Conservation (phyloP, 2,797 vertebrate species). For the Cuculus canorus region DNA sequence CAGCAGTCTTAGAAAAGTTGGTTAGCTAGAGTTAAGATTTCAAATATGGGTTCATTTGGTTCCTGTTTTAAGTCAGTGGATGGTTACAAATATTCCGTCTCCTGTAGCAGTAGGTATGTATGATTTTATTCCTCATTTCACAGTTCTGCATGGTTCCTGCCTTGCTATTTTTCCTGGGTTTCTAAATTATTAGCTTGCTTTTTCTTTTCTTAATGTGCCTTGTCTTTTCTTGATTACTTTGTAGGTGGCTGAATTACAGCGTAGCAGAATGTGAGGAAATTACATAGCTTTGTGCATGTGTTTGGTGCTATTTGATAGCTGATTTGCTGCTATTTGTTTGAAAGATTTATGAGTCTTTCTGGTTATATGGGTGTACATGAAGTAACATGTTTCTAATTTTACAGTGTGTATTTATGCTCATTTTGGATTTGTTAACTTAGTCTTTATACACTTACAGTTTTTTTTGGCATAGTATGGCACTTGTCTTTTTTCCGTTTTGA, state of each 20-base stretch:
- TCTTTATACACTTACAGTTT: background rate
- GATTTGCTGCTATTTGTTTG: background rate
- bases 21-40: background rate
- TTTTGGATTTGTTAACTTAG: background rate
- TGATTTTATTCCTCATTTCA: background rate
- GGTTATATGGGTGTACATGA: background rate
- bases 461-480: background rate
- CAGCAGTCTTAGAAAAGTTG: background rate
- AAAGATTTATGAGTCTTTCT: background rate
- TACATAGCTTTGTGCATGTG: background rate
- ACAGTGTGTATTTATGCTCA: background rate
- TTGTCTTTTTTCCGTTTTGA: background rate
- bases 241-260: background rate
- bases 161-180: background rate
- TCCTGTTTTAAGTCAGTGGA: background rate
- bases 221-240: background rate
- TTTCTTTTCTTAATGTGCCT: background rate
- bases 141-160: background rate
- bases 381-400: background rate
- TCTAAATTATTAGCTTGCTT: background rate
- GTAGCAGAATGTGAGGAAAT: background rate
- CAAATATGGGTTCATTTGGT: background rate
- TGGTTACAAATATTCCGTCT: background rate
- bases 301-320: background rate
- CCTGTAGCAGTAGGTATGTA: background rate